Base-by-base conservation (phyloP, 64 coral and sea anemone genomes). In the Orbicella faveolata region DNA sequence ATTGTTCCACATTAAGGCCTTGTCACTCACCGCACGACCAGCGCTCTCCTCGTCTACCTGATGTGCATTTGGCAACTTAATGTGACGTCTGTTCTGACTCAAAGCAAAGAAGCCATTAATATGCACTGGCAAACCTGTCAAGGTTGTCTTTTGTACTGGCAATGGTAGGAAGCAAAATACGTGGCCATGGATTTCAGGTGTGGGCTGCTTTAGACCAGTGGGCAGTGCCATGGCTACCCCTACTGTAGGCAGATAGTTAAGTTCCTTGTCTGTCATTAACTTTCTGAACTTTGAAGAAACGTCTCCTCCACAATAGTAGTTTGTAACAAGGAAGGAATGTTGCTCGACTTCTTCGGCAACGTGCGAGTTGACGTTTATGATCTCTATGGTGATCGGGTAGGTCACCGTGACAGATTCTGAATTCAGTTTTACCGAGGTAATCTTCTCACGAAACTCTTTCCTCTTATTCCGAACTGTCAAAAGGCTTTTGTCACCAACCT, bases 161-260 rank as follows among this genome's bases (percentile, higher is more conserved):
- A 98, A 89, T 17, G 96, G 96, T 67, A 98, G 83, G 61, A 95
- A 92, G 62, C 96, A 98, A 77, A 98, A 98, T 1, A 98, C 78
- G 25, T 87, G 88, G 6, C 82, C 83, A 10, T 39, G 9, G 16
- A 79, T 69, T 2, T 36, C 77, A 52, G 37, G 73, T 20, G 20
- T 64, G 9, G 26, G 9, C 57, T 61, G 34, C 16, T 65, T 9
- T 8, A 9, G 21, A 34, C 36, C 26, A 8, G 67, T 4, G 44
- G 65, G 84, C 1, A 74, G n/a, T 3, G 44, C 64, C 67, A 73
- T 81, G 2, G 90, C 90, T 20, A 90, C 87, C 51, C 90, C 90
- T 62, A 96, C 94, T 53, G 70, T 80, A 1, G 94, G 94, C 74
- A 96, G 51, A 55, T 92, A 96, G 77, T 90, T 92, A 3, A 96